A percentile compares a stretch with the other conserved stretches of the same genome.
phyloP scores from a whole-genome alignment of 2,797 vertebrate genomes.

The Syngnathus rostellatus region DNA sequence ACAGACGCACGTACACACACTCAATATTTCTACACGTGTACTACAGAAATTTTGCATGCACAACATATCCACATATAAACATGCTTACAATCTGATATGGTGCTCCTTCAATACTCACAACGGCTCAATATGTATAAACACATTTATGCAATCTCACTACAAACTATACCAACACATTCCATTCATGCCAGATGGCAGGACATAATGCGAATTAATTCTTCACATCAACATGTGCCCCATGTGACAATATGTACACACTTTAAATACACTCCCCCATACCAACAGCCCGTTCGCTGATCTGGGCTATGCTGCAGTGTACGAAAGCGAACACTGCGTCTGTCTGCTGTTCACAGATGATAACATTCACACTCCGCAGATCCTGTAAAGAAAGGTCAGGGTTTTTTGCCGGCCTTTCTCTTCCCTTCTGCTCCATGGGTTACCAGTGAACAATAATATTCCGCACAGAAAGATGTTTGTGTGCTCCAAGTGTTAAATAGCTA shows the following conservation, averaged over 20 bases:
- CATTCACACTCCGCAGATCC: constrained; percentile 43
- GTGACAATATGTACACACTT: constrained; percentile 5
- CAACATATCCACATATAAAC: neutral
- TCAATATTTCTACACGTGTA: neutral
- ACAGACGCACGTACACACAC: neutral
- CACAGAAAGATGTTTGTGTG: constrained; percentile 28
- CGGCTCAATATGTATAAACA: neutral
- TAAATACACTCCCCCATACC: constrained; percentile 2
- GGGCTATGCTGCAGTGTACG: constrained; percentile 21
- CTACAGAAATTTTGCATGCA: neutral
- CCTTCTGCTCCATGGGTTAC: constrained; percentile 13
- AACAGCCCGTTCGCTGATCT: neutral
- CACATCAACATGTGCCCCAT: neutral
- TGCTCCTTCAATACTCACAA: neutral
- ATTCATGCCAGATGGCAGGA: neutral
- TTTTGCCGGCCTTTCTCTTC: neutral
- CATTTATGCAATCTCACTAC: constrained; percentile 5
- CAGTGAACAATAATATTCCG: constrained; percentile 22
- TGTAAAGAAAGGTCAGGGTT: constrained; percentile 37
- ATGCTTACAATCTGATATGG: neutral
- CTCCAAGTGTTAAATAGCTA: constrained; percentile 34
- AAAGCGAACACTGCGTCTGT: constrained; percentile 22
- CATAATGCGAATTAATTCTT: neutral
- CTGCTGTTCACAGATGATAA: constrained; percentile 48
- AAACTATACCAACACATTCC: constrained; percentile 10